Evolutionary conservation across 2,888 invertebrate species (phyloP).

Genomic region (Cataglyphis rosenhaueri): DNA sequence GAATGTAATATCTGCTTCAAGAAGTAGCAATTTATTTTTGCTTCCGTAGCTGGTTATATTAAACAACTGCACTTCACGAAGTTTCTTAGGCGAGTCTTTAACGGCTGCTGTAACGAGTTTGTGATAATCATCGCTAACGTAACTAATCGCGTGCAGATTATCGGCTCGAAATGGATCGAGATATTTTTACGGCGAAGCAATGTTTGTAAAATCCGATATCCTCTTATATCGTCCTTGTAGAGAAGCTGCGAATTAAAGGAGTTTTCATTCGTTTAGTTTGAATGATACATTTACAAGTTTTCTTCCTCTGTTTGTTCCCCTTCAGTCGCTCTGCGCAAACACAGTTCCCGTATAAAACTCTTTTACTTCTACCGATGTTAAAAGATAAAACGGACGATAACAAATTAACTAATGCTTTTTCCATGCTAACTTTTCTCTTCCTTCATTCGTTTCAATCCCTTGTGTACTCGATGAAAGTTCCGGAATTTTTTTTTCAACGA

Average conservation of each 20-base stretch:
- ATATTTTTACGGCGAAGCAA: neutral
- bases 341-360: neutral
- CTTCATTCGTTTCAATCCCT: constrained; percentile 3
- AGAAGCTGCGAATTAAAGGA: neutral
- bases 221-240: neutral
- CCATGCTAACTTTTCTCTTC: constrained; percentile 12
- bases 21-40: constrained; percentile 41
- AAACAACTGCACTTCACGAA: constrained; percentile 37
- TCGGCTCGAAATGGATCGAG: neutral
- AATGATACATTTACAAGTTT: constrained; percentile 14
- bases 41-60: constrained; percentile 30
- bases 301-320: neutral
- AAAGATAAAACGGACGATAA: constrained; percentile 6
- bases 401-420: constrained; percentile 40
- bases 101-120: constrained; percentile 41
- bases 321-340: constrained; percentile 3
- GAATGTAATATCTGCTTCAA: constrained; percentile 20
- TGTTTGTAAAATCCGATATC: constrained; percentile 19
- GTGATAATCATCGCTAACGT: constrained; percentile 24
- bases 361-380: neutral
- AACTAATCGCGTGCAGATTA: constrained; percentile 22
- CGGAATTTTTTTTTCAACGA: neutral
- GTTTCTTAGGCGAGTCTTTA: constrained; percentile 23
- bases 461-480: constrained; percentile 33
- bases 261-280: constrained; percentile 12